Evolutionary conservation across 2,797 vertebrate genomes (phyloP).

Genomic region (Hydrocynus forskahlii): DNA sequence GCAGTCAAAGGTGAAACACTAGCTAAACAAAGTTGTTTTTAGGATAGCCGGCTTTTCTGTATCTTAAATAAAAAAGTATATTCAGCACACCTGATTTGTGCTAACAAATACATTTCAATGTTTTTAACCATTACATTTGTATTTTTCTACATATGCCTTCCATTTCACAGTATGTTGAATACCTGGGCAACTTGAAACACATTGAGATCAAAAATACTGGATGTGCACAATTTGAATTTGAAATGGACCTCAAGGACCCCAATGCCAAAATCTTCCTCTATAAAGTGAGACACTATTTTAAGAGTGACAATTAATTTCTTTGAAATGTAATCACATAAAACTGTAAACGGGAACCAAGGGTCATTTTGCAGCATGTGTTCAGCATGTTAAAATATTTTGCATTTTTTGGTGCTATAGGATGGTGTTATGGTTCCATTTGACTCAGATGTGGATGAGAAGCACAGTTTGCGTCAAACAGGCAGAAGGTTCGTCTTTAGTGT

Average conservation of each 20-base stretch:
- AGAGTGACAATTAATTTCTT: not conserved
- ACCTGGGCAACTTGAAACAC: slow-evolving; percentile 75
- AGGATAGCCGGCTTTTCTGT: too few species aligned
- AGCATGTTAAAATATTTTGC: not conserved
- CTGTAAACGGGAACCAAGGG: not conserved
- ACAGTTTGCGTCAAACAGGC: slow-evolving; percentile 75
- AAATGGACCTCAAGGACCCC: slow-evolving; percentile 81
- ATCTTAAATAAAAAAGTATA: too few species aligned
- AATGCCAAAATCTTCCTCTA: slow-evolving; percentile 82
- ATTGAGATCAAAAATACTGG: slow-evolving; percentile 77
- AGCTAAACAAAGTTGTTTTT: too few species aligned
- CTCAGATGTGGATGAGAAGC: slow-evolving; percentile 75
- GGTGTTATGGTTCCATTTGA: slow-evolving; percentile 81
- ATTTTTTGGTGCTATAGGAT: slow-evolving; percentile 69
- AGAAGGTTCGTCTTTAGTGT: slow-evolving; percentile 80
- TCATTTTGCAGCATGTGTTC: not conserved
- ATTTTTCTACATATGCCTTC: slow-evolving; percentile 21
- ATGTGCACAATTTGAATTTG: slow-evolving; percentile 81
- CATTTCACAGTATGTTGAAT: slow-evolving; percentile 75
- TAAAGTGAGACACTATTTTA: slow-evolving; percentile 75
- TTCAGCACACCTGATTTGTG: too few species aligned
- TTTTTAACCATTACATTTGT: not conserved
- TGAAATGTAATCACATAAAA: not conserved
- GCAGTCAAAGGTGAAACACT: slow-evolving; percentile 52
- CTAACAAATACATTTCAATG: too few species aligned